Conservation (phyloP, 2,888 invertebrate genomes). For the Phortica magna region DNA sequence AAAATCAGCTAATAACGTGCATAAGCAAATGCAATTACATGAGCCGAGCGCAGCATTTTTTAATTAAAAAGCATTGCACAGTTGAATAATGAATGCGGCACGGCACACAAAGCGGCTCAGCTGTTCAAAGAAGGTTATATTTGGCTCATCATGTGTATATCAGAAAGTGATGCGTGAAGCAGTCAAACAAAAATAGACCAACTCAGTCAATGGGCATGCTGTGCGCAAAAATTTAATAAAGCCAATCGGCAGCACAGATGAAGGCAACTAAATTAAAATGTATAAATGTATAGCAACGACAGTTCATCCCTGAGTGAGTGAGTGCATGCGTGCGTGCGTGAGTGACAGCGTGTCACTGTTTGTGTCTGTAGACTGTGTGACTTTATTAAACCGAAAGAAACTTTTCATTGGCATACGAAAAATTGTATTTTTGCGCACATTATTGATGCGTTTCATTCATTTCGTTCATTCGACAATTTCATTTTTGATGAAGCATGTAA, state of each 20-base stretch:
- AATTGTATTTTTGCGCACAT: neutral
- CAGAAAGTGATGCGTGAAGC: neutral
- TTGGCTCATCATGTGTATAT: too few species aligned
- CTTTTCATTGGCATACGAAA: neutral
- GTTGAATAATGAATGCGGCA: too few species aligned
- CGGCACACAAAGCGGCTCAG: too few species aligned
- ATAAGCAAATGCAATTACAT: too few species aligned
- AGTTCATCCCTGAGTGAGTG: neutral
- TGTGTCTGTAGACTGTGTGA: neutral
- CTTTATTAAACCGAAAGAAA: neutral
- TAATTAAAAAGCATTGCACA: too few species aligned
- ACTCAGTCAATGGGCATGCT: neutral
- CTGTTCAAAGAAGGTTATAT: too few species aligned
- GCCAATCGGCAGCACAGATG: constrained; percentile 4
- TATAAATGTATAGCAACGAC: neutral
- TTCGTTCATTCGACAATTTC: constrained; percentile 37
- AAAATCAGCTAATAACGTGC: too few species aligned
- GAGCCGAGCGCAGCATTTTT: too few species aligned
- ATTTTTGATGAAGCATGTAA: constrained; percentile 24
- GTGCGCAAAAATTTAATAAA: constrained; percentile 8
- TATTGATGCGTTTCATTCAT: constrained; percentile 51
- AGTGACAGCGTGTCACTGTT: neutral
- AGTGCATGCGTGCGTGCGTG: too few species aligned
- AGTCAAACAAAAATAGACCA: neutral
- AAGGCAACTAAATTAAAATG: constrained; percentile 3